Percentiles rank a stretch among this genome's conserved stretches.
Conservation (phyloP, 2,888 invertebrate genomes). For the Exephanes ischioxanthus region DNA sequence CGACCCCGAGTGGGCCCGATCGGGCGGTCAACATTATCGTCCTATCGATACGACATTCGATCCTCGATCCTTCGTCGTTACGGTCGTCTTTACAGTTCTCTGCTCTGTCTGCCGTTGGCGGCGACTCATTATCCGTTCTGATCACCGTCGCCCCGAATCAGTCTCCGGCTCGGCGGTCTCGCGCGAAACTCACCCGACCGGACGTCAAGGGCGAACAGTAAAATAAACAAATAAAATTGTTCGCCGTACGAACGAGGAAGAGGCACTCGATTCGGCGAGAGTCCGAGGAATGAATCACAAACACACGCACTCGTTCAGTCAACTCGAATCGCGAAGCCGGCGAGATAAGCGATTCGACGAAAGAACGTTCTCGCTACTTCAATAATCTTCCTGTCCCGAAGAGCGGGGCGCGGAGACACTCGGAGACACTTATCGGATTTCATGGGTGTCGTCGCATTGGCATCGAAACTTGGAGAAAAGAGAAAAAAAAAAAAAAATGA, state of each 20-base stretch:
- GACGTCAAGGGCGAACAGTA: not conserved
- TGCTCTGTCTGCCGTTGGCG: conserved; percentile 48
- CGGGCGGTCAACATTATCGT: conserved; percentile 82
- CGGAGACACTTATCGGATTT: conserved; percentile 35
- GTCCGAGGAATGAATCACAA: conserved; percentile 70
- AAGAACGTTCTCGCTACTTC: conserved; percentile 19
- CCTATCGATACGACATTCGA: conserved; percentile 37
- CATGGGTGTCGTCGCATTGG: conserved; percentile 5
- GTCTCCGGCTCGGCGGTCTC: conserved; percentile 21
- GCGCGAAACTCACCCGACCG: conserved; percentile 11
- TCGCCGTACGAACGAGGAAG: not conserved
- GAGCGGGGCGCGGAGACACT: conserved; percentile 22
- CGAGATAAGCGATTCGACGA: conserved; percentile 12
- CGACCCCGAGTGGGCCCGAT: conserved; percentile 81
- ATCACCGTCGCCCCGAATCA: conserved; percentile 73
- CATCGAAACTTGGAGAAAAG: not conserved
- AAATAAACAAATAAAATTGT: not conserved
- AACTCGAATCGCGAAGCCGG: conserved; percentile 67
- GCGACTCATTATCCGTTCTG: conserved; percentile 72
- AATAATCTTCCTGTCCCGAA: not conserved
- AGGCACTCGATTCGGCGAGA: not conserved
- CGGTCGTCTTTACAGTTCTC: conserved; percentile 3
- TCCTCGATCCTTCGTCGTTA: conserved; percentile 4
- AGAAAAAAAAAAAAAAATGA: not conserved
- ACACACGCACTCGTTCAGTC: conserved; percentile 74